Evolutionary conservation across 2,888 invertebrate genomes (phyloP).

Genomic region (Phortica okadai): DNA sequence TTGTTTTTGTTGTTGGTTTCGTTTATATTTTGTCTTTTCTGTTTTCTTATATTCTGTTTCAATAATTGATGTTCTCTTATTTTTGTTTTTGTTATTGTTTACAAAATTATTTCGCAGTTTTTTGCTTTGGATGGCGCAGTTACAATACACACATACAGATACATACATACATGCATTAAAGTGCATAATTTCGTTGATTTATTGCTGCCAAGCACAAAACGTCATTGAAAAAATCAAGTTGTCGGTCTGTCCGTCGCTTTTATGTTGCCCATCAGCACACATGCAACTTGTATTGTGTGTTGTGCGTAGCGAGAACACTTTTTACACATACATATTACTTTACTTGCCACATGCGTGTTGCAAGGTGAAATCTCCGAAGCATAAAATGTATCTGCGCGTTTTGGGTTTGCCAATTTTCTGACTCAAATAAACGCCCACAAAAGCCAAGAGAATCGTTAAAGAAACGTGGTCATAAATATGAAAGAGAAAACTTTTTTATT

Average conservation of each 20-base stretch:
- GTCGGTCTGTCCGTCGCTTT: constrained; percentile 51
- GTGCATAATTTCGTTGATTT: constrained; percentile 50
- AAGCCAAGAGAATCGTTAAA: no score
- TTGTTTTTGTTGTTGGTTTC: background rate
- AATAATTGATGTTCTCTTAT: background rate
- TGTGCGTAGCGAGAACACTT: no score
- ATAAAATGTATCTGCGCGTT: background rate
- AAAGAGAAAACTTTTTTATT: no score
- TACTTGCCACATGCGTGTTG: background rate
- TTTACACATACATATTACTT: no score
- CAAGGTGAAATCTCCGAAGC: background rate
- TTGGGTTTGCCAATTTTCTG: no score
- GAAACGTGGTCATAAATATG: no score
- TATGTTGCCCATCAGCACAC: background rate
- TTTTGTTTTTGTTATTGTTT: background rate
- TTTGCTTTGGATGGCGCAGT: constrained; percentile 33
- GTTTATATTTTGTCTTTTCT: constrained; percentile 38
- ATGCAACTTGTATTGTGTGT: no score
- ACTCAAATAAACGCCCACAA: no score
- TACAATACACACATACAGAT: constrained; percentile 37
- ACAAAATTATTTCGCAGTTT: background rate
- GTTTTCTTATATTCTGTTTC: constrained; percentile 44
- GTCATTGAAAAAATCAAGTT: constrained; percentile 68
- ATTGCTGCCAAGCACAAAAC: constrained; percentile 57
- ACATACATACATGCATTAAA: constrained; percentile 1